Conservation (phyloP, 2,797 vertebrate genomes). For the Enteromius paludinosus region DNA sequence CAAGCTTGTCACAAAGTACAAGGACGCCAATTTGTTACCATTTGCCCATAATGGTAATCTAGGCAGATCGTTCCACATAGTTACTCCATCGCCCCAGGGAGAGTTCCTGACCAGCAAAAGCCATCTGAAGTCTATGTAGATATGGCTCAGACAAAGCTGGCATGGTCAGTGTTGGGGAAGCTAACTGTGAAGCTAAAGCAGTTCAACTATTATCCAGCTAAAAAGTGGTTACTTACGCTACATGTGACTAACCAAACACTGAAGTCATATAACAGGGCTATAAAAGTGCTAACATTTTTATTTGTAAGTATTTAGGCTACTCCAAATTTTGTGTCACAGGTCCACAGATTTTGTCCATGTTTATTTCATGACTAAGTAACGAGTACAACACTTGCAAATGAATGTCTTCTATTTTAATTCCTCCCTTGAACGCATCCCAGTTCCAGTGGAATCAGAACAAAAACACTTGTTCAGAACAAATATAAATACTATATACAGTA, state of each 20-base stretch:
- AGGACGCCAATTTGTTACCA: constrained; percentile 51
- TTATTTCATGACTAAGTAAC: not conserved
- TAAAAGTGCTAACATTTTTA: not conserved
- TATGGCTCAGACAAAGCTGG: not conserved
- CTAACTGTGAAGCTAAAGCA: not conserved
- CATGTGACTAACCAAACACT: not conserved
- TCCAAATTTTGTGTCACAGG: not conserved
- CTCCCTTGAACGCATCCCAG: not conserved
- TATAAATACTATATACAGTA: not conserved
- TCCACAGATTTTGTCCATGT: not conserved
- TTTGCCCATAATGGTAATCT: constrained; percentile 32
- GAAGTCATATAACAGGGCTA: no score
- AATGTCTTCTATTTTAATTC: constrained; percentile 5
- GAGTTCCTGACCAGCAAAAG: not conserved
- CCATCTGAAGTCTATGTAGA: constrained; percentile 10
- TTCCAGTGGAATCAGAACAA: constrained; percentile 1
- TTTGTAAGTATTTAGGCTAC: not conserved
- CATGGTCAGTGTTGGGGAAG: not conserved
- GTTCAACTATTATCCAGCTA: not conserved
- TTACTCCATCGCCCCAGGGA: constrained; percentile 6
- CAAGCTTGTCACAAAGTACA: constrained; percentile 42
- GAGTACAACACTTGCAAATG: constrained; percentile 1
- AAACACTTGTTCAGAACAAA: not conserved
- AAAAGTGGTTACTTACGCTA: not conserved
- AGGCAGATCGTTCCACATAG: constrained; percentile 25